A percentile compares a stretch with the other conserved stretches of the same genome.
Evolutionary conservation across 2,888 invertebrate genomes (phyloP).

Genomic region (Noctua pronuba): DNA sequence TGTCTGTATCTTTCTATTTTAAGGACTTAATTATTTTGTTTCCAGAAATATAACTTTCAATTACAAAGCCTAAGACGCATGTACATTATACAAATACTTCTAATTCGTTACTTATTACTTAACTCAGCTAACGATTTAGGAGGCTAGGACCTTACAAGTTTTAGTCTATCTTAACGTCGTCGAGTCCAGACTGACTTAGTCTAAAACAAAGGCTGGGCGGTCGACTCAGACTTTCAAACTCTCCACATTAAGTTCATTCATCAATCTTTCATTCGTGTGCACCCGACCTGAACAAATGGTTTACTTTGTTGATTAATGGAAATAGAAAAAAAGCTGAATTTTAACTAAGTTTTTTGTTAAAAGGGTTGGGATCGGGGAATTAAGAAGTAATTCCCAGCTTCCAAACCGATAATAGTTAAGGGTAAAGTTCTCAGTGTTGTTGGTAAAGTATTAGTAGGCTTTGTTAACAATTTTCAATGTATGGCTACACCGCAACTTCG

Average conservation of each 20-base stretch:
- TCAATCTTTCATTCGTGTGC: constrained; percentile 69
- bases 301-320: constrained; percentile 65
- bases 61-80: constrained; percentile 6
- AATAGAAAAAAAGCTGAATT: constrained; percentile 44
- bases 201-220: constrained; percentile 63
- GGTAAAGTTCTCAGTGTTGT: constrained; percentile 25
- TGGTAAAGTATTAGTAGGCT: constrained; percentile 28
- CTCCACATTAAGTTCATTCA: constrained; percentile 67
- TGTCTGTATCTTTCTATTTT: constrained; percentile 9
- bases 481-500: constrained; percentile 5
- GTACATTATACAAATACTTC: constrained; percentile 5
- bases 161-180: constrained; percentile 58
- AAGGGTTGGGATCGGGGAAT: constrained; percentile 31
- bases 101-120: constrained; percentile 36
- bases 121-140: constrained; percentile 32
- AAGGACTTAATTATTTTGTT: constrained; percentile 1
- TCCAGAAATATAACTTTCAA: constrained; percentile 2
- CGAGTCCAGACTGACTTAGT: constrained; percentile 58
- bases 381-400: constrained; percentile 25
- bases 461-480: constrained; percentile 45
- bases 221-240: constrained; percentile 60
- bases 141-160: constrained; percentile 50
- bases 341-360: constrained; percentile 24
- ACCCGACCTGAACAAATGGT: constrained; percentile 55
- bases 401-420: constrained; percentile 35